A percentile compares a stretch with the other conserved stretches of the same genome.
Conservation (phyloP, 2,888 invertebrate species). For the Agriopis marginaria region DNA sequence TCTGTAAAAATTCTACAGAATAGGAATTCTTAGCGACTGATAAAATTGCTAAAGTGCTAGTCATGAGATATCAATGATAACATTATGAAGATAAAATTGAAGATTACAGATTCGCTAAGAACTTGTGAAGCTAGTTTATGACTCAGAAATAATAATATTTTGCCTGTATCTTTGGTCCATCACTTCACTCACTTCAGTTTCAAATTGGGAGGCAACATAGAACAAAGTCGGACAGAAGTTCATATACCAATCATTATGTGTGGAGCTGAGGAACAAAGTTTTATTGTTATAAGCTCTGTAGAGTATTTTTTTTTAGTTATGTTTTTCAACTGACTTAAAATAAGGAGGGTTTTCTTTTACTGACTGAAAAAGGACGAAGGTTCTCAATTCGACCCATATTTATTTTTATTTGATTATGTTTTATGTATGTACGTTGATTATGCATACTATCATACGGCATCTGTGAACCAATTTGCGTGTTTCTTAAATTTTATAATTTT, state of each 20-base stretch:
- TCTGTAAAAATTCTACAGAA: background rate
- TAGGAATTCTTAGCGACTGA: slow-evolving; percentile 11
- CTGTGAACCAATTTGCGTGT: no score
- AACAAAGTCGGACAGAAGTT: background rate
- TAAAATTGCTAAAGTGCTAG: slow-evolving; percentile 15
- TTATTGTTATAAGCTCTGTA: background rate
- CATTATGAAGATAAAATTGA: slow-evolving; percentile 12
- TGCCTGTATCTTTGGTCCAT: slow-evolving; percentile 13
- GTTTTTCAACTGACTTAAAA: no score
- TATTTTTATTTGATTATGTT: no score
- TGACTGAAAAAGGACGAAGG: no score
- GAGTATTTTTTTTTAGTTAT: no score
- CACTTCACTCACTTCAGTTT: background rate
- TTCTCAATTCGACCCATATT: no score
- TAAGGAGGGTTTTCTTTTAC: no score
- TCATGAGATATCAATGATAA: slow-evolving; percentile 25
- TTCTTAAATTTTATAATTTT: no score
- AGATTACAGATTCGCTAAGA: slow-evolving; percentile 6
- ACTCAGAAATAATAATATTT: background rate
- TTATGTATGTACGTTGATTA: no score
- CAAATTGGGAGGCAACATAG: background rate
- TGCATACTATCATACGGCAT: no score
- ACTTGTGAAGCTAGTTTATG: background rate
- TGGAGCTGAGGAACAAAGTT: background rate
- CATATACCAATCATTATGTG: background rate